These are phyloP conservation scores for Parasteatoda lunata DNA, from an alignment of 2,888 invertebrate species.

Conservation along the genomic window DNA sequence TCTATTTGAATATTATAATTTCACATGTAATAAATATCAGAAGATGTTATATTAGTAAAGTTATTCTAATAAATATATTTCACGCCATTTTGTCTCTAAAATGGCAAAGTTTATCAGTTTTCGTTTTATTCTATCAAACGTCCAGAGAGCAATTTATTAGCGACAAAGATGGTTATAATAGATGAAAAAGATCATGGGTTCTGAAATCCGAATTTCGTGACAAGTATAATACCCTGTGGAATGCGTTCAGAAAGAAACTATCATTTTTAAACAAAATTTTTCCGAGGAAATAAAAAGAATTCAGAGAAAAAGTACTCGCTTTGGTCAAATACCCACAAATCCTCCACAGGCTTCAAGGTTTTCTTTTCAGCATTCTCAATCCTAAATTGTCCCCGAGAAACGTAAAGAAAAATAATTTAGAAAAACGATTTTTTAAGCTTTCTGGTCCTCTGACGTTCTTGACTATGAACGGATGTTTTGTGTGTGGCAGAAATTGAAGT, in stretches of 20 bases:
- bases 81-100: background rate
- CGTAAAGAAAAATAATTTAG: conserved; percentile 16
- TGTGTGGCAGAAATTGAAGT: conserved; percentile 9
- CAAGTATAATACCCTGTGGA: conserved; percentile 1
- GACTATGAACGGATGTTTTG: conserved; percentile 43
- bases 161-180: conserved; percentile 1
- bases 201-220: conserved; percentile 2
- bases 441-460: conserved; percentile 17
- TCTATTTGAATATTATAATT: too few relatives aligned
- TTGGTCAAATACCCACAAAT: conserved; percentile 1
- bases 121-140: background rate
- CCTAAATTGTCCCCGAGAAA: conserved; percentile 20
- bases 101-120: conserved; percentile 2
- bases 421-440: conserved; percentile 26
- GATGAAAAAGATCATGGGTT: background rate
- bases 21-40: too few relatives aligned
- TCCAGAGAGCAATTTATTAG: conserved; percentile 1
- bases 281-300: background rate
- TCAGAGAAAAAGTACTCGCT: background rate
- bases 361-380: conserved; percentile 3
- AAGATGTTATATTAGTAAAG: too few relatives aligned
- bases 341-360: background rate
- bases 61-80: background rate
- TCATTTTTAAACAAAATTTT: background rate
- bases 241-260: background rate